Base-by-base conservation (phyloP, 2,888 invertebrate species). In the Drosophila robusta region DNA sequence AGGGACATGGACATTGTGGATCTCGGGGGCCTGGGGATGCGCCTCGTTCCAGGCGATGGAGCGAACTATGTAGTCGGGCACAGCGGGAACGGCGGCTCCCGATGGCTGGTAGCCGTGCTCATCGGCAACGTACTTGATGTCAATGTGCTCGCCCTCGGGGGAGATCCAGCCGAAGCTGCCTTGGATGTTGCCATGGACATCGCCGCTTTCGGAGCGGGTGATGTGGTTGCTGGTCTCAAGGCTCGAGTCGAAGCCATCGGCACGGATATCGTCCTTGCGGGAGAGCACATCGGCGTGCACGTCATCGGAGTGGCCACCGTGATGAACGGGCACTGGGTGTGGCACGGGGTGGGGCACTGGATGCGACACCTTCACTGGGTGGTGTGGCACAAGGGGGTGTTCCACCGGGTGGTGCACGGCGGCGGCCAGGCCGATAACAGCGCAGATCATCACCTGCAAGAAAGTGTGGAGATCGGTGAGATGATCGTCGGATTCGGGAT, bases 101-200 rank as follows among this genome's bases (percentile, higher is more conserved):
- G 47, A 29, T 49, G 90, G 81, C 50, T 89, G 90, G 60, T 83
- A 91, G 7, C 91, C 91, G 38, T 90, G 51, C 70, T 91, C 90
- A 67, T 91, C 80, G 66, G 91, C 91, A 24, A 85, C 70, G 66
- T 89, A 91, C 14, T 44, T 41, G 4, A 92, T 69, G 1, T 76
- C 62, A 16, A 91, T 52, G 11, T 81, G 82, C 26, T 74, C 75
- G 9, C 92, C 91, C 60, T 91, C 89, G 60, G 91, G 91, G 0
- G 90, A 83, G 9, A 85, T 42, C 81, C 85, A 91, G 46, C 58
- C 58, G 42, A 68, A 91, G n/a, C 54, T 66, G 14, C 92, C 92
- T 14, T 90, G 77, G 14, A 84, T 79, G 46, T 87, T 87, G 58
- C 88, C 90, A 9, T 91, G 80, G n/a, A 61, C 87, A 75, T 92